A percentile compares a stretch with the other conserved stretches of the same genome.
Evolutionary conservation across 2,797 vertebrate genomes (phyloP).

Genomic region (Urosaurus nigricauda): DNA sequence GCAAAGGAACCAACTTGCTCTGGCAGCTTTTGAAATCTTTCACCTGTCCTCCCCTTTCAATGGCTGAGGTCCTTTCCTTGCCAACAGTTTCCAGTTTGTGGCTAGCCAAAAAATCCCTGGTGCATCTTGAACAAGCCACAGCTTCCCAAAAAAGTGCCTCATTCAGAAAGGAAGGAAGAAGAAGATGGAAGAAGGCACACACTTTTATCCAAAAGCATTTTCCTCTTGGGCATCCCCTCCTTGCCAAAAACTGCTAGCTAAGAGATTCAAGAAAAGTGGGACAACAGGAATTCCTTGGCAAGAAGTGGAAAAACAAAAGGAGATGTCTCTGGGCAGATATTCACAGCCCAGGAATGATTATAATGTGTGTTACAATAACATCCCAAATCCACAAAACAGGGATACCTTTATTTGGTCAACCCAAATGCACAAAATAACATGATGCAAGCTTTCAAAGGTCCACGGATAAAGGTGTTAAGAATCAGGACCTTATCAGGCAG

Average conservation of each 20-base stretch:
- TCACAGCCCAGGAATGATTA: not conserved
- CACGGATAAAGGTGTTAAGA: no score
- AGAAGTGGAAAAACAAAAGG: not conserved
- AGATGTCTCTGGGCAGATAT: not conserved
- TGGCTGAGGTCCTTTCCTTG: not conserved
- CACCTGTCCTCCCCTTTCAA: not conserved
- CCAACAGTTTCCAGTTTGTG: not conserved
- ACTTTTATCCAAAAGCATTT: not conserved
- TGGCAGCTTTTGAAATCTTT: not conserved
- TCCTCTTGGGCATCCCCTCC: not conserved
- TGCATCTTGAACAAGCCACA: not conserved
- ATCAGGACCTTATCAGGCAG: no score
- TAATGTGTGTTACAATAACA: no score
- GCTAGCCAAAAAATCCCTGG: slow-evolving; percentile 8
- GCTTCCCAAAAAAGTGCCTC: not conserved
- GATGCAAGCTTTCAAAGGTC: no score
- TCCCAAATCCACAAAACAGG: no score
- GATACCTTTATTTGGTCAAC: no score
- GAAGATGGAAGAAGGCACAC: not conserved
- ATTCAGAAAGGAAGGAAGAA: not conserved
- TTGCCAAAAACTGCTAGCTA: not conserved
- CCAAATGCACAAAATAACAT: no score
- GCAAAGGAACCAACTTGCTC: not conserved
- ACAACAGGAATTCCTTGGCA: not conserved
- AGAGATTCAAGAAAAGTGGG: not conserved